Percentiles rank a stretch among this genome's conserved stretches.
These are phyloP conservation scores for Lumbricus terrestris DNA, from an alignment of 2,888 invertebrate species.

Conservation along the genomic window DNA sequence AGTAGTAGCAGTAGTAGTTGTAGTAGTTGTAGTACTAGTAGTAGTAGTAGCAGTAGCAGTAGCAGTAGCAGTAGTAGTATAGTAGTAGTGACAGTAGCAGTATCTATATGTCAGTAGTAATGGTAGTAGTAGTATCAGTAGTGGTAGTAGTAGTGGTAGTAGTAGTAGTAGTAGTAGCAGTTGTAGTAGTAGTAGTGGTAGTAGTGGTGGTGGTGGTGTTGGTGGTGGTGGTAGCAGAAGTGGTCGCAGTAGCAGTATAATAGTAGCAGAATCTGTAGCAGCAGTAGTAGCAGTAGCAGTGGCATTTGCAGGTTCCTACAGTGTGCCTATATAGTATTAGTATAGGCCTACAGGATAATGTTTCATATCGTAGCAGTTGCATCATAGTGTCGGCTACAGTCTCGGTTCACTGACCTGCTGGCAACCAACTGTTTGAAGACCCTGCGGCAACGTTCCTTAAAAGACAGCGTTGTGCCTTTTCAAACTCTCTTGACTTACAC, in stretches of 20 bases:
- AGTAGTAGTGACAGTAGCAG: neutral
- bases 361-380: neutral
- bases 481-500: neutral
- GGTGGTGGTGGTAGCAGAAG: neutral
- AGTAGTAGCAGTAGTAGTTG: neutral
- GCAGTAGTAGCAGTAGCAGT: neutral
- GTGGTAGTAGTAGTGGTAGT: neutral
- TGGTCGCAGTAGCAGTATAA: neutral
- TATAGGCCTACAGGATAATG: neutral
- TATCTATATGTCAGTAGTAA: neutral
- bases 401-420: neutral
- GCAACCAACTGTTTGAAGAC: neutral
- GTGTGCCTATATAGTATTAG: neutral
- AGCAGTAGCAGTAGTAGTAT: neutral
- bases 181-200: neutral
- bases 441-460: neutral
- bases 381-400: neutral
- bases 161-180: neutral
- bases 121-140: neutral
- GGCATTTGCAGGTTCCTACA: neutral
- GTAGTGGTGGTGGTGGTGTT: neutral
- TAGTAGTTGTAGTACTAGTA: too few relatives aligned
- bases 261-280: neutral
- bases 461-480: neutral
- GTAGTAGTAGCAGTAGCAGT: neutral